A percentile compares a stretch with the other conserved stretches of the same genome.
Conservation (phyloP, 2,113 vertebrate species). For the Pseudonaja textilis region DNA sequence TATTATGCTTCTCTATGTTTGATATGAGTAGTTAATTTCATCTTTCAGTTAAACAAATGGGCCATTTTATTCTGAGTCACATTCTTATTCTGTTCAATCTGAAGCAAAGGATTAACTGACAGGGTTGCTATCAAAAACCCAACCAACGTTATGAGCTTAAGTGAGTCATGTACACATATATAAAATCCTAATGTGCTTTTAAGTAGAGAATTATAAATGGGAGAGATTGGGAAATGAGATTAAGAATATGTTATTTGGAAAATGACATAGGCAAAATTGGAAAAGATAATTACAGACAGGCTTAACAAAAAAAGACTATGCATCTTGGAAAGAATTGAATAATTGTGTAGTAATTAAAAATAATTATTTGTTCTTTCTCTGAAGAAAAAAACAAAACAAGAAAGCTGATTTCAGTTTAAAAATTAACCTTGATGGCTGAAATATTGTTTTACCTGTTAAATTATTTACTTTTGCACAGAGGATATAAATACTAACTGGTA, state of each 20-base stretch:
- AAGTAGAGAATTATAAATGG: constrained; percentile 13
- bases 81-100: neutral
- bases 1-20: neutral
- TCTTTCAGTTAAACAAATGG: neutral
- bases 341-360: constrained; percentile 67
- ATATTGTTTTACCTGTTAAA: constrained; percentile 55
- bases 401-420: constrained; percentile 55
- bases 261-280: constrained; percentile 51
- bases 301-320: constrained; percentile 46
- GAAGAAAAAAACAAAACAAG: neutral
- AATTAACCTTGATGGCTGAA: constrained; percentile 61
- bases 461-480: constrained; percentile 53
- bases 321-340: constrained; percentile 60
- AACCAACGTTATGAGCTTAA: neutral
- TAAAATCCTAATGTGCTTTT: neutral
- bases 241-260: constrained; percentile 46
- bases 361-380: constrained; percentile 53
- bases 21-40: neutral
- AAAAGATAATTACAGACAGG: constrained; percentile 62
- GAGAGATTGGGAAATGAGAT: constrained; percentile 52
- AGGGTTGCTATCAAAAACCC: neutral
- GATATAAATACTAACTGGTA: neutral
- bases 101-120: neutral
- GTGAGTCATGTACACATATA: neutral
- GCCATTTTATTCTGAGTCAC: neutral